Percentiles rank a stretch among this genome's conserved stretches.
Conservation (phyloP, 2,797 vertebrate species). For the Mus spretus region DNA sequence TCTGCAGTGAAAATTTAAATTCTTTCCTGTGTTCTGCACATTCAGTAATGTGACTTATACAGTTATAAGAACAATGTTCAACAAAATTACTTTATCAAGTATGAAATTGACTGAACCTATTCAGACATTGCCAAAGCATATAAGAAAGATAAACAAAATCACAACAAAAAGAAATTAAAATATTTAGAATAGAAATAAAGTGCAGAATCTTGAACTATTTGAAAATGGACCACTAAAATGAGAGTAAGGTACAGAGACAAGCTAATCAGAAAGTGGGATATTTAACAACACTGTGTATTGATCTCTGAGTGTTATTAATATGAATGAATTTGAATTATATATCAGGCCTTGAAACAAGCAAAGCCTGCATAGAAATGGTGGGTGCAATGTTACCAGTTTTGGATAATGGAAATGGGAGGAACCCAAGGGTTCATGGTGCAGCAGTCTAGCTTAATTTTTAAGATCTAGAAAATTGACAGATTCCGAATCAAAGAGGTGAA, state of each 20-base stretch:
- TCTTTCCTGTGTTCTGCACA: not conserved
- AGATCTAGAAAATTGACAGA: not conserved
- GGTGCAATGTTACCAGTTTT: rapidly evolving
- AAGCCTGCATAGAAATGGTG: not conserved
- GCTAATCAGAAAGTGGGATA: not conserved
- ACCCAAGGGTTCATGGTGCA: not conserved
- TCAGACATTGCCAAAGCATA: not conserved
- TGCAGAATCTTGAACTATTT: not conserved
- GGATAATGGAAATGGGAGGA: not conserved
- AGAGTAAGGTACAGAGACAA: not conserved
- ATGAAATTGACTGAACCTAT: not conserved
- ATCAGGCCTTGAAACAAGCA: not conserved
- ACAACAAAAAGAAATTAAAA: not conserved
- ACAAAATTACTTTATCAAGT: not conserved
- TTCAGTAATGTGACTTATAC: not conserved
- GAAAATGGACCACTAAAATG: not conserved
- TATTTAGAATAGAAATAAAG: conserved; percentile 23
- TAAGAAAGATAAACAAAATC: not conserved
- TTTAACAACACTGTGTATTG: not conserved
- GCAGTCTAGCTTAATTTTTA: not conserved
- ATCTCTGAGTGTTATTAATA: not conserved
- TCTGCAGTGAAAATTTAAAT: not conserved
- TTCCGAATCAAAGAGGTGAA: not conserved
- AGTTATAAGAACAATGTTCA: not conserved
- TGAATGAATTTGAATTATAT: not conserved